Conservation (phyloP, 2,888 invertebrate species). For the Micoletzkya japonica region DNA sequence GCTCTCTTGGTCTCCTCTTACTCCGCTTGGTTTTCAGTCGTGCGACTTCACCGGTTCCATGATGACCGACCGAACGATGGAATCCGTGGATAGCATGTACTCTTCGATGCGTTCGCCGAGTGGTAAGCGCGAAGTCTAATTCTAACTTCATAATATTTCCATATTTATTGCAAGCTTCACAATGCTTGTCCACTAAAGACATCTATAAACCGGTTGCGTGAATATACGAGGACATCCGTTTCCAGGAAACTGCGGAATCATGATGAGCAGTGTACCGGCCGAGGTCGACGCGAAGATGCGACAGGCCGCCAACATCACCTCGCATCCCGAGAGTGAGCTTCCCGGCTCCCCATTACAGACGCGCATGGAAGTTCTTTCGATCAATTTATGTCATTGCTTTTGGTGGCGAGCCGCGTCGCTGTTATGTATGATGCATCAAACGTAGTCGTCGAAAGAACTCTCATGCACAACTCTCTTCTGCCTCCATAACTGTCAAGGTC, state of each 20-base stretch:
- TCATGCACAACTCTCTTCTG: too few species aligned
- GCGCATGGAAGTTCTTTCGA: not conserved
- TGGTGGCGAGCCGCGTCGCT: too few species aligned
- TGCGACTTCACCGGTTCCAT: constrained; percentile 61
- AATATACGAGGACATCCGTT: not conserved
- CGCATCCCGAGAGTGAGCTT: constrained; percentile 85
- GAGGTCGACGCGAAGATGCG: constrained; percentile 59
- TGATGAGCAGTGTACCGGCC: constrained; percentile 7
- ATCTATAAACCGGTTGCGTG: too few species aligned
- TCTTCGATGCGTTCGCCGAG: constrained; percentile 62
- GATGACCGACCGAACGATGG: constrained; percentile 63
- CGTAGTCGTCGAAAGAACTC: too few species aligned
- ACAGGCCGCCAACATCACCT: constrained; percentile 70
- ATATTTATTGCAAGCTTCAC: too few species aligned
- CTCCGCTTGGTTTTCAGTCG: constrained; percentile 58
- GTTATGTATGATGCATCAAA: too few species aligned
- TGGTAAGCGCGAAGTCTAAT: constrained; percentile 14
- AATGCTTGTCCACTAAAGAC: too few species aligned
- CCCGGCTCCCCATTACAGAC: not conserved
- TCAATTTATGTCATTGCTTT: too few species aligned
- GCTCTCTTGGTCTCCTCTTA: too few species aligned
- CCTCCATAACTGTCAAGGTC: too few species aligned
- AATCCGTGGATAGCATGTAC: constrained; percentile 62
- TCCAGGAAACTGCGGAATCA: not conserved
- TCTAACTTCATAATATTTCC: not conserved